phyloP scores from a whole-genome alignment of 2,113 vertebrate genomes.

The Xiphophorus maculatus region DNA sequence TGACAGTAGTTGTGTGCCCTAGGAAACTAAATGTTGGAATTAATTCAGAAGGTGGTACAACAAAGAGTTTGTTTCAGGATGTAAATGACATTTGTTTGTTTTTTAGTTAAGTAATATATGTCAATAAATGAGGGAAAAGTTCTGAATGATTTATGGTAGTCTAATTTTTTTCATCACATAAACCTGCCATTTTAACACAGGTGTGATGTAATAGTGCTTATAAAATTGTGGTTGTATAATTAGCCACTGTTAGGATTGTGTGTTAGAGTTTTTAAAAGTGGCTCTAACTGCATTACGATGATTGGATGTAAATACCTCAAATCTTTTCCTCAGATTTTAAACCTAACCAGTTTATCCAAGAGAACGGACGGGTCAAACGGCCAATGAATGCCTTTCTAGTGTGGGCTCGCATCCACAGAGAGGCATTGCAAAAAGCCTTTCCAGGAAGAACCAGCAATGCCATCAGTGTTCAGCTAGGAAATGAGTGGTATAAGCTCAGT shows the following conservation, averaged over 20 bases:
- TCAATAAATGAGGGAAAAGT: too few species aligned
- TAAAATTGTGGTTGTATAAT: neutral
- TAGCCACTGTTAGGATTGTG: neutral
- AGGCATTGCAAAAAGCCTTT: slow-evolving; percentile 78
- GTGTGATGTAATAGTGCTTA: neutral
- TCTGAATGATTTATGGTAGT: too few species aligned
- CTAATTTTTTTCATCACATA: too few species aligned
- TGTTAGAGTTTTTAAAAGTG: neutral
- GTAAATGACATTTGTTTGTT: too few species aligned
- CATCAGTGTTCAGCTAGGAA: slow-evolving; percentile 82
- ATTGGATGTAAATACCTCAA: neutral
- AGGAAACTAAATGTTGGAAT: too few species aligned
- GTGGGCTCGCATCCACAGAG: slow-evolving; percentile 84
- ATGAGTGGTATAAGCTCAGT: slow-evolving; percentile 86
- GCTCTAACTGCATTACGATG: neutral
- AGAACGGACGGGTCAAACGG: slow-evolving; percentile 83
- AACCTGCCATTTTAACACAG: too few species aligned
- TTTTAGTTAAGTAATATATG: too few species aligned
- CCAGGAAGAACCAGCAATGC: slow-evolving; percentile 75
- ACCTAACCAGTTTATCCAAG: slow-evolving; percentile 76
- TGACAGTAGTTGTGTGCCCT: too few species aligned
- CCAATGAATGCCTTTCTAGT: slow-evolving; percentile 91
- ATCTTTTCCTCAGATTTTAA: slow-evolving; percentile 74
- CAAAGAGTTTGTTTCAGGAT: too few species aligned
- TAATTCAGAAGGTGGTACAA: too few species aligned